Percentiles rank a stretch among this genome's conserved stretches.
Conservation (phyloP, 1,140 invertebrate genomes). For the Propsilocerus akamusi region DNA sequence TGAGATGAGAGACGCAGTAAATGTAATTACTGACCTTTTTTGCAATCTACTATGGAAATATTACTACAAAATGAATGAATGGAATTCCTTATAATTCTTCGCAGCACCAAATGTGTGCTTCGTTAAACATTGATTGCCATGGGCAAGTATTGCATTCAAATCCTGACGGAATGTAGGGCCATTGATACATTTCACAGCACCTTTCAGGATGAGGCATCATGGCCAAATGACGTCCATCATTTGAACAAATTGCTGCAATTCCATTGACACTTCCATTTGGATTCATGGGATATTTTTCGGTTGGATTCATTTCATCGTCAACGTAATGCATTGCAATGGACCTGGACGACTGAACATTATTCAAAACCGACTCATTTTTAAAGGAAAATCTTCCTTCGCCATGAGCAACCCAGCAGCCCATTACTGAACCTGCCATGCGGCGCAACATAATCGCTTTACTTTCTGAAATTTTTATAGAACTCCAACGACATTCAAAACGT, state of each 20-base stretch:
- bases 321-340: constrained; percentile 67
- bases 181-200: constrained; percentile 68
- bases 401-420: constrained; percentile 95
- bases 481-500: constrained; percentile 81
- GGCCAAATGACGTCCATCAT: constrained; percentile 80
- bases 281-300: constrained; percentile 76
- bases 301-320: constrained; percentile 56
- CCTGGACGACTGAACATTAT: constrained; percentile 34
- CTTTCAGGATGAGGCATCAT: constrained; percentile 98
- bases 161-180: constrained; percentile 45
- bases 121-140: constrained; percentile 82
- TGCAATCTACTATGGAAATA: not conserved
- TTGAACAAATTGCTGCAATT: constrained; percentile 74
- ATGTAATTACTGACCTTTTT: not conserved
- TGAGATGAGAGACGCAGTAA: not conserved
- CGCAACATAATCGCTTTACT: constrained; percentile 67
- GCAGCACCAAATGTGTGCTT: constrained; percentile 65
- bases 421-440: constrained; percentile 63
- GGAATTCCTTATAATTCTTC: not conserved
- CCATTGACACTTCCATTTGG: constrained; percentile 70
- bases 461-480: constrained; percentile 49
- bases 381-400: constrained; percentile 73
- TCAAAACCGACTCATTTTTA: constrained; percentile 28
- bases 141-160: constrained; percentile 42
- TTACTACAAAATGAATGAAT: not conserved